Evolutionary conservation across 2,113 vertebrate species (phyloP), one percentile per base, ranked within the genome.

Genomic region (Amphiprion ocellaris): DNA sequence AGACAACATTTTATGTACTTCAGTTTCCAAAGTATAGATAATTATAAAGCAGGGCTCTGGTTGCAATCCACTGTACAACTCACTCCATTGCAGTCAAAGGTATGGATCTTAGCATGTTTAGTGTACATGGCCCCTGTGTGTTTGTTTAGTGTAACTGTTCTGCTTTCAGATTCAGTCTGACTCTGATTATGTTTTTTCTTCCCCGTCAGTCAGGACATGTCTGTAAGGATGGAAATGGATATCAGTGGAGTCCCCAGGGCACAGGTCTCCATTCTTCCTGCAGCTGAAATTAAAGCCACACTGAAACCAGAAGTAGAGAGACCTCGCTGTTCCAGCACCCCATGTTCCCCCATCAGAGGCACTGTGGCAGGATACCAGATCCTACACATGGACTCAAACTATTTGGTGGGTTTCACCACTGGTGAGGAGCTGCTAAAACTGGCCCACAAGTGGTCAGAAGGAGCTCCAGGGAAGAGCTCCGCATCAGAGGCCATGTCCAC

Each of bases 351-450:
- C 0, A 95, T 98, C 92, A 95, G 96, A 80, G 95, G 91, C 62
- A 97, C 94, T 1, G 95, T 97, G 62, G 95, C 96, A 0, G 97
- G 97, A 17, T 99, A 99, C 90, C 97, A 99, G 90, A 97, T 99
- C 84, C 96, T 99, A 69, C 98, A 97, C 90, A 98, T 99, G 97
- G 97, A 99, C 95, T 97, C 97, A 16, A 98, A 98, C 94, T 99
- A 97, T 77, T 87, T 99, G 85, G 97, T 99, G 44, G 96, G 98
- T 84, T 99, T 99, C 90, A 95, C 97, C 0, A 99, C 98, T 4
- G 97, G 98, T 0, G 97, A 97, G 87, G 97, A 99, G 93, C 95
- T 99, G 82, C 95, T 99, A 56, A 98, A 99, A 85, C 90, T 99
- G 84, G 97, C 98, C 74, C 95, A 96, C 56, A 96, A 96, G 86